Base-by-base conservation (phyloP, 1,140 invertebrate genomes). In the Cardiocondyla obscurior region DNA sequence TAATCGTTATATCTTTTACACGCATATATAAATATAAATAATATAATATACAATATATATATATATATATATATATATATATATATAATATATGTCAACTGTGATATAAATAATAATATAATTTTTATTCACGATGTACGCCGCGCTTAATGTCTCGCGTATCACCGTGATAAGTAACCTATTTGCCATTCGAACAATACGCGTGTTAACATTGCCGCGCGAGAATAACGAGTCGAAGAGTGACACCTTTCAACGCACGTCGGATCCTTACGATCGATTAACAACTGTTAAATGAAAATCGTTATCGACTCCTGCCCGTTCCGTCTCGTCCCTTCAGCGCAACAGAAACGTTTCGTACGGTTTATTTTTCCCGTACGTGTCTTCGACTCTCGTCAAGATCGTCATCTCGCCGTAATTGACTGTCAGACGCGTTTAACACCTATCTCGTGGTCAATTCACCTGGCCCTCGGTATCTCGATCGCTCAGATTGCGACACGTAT, bases 71-170 rank as follows among this genome's bases (percentile, higher is more conserved):
- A 51, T 33, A 42, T n/a, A 79, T 69, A 79, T 76, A 76, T 77
- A 39, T 77, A 39, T 76, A 25, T 62, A 36, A 46, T 36, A 64
- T 76, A 28, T 77, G 22, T 79, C 62, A 79, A 79, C 46, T 69
- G 33, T 77, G 22, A 42, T 39, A 77, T 79, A 79, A 79, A 79
- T 79, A 79, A 79, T 79, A 79, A 39, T 67, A 39, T 67, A 77
- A 69, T 69, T 69, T 67, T 62, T 67, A 77, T 67, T 67, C 60
- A 53, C 22, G 46, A 67, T 67, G 69, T 76, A 49, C 58, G 44
- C 42, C 42, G 33, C 53, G 53, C 46, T 30, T 28, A 39, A 12
- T 22, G 30, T 42, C 25, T 67, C 25, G 30, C 22, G n/a, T 42
- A 14, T 69, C 65, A 53, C 12, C 62, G n/a, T 69, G 62, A 69